phyloP scores from a whole-genome alignment of 2,888 invertebrate species.

The Tenodera sinensis region DNA sequence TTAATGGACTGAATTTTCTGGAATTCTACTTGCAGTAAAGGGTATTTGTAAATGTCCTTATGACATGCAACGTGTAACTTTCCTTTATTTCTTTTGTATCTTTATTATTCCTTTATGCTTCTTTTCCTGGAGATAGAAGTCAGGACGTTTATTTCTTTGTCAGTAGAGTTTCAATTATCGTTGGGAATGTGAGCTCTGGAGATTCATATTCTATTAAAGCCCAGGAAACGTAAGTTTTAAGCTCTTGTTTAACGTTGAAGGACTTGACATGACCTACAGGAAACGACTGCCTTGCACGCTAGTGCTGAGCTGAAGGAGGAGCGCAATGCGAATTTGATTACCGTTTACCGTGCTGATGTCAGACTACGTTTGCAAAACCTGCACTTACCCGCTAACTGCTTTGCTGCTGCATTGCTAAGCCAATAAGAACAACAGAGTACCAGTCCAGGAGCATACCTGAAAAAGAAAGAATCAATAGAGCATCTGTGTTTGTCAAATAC shows the following conservation, averaged over 20 bases:
- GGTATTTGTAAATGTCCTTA: too few species aligned
- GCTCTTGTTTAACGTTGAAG: not conserved
- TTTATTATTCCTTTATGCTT: too few species aligned
- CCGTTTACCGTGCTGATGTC: not conserved
- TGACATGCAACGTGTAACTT: too few species aligned
- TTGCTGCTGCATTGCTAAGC: not conserved
- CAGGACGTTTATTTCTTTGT: too few species aligned
- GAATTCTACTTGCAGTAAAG: too few species aligned
- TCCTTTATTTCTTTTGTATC: too few species aligned
- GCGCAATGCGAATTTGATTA: not conserved
- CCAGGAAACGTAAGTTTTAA: not conserved
- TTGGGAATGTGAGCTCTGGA: not conserved
- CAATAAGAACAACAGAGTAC: not conserved
- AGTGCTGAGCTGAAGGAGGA: not conserved
- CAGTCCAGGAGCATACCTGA: not conserved
- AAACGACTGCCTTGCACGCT: not conserved
- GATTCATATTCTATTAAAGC: not conserved
- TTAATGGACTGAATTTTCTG: too few species aligned
- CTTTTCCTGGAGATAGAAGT: too few species aligned
- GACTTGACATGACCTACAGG: not conserved
- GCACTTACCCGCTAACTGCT: not conserved
- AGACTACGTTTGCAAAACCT: not conserved
- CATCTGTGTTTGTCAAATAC: not conserved
- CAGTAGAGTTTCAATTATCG: not conserved
- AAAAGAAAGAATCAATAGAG: not conserved